phyloP scores from a whole-genome alignment of 2,113 vertebrate species.

The Cariama cristata region DNA sequence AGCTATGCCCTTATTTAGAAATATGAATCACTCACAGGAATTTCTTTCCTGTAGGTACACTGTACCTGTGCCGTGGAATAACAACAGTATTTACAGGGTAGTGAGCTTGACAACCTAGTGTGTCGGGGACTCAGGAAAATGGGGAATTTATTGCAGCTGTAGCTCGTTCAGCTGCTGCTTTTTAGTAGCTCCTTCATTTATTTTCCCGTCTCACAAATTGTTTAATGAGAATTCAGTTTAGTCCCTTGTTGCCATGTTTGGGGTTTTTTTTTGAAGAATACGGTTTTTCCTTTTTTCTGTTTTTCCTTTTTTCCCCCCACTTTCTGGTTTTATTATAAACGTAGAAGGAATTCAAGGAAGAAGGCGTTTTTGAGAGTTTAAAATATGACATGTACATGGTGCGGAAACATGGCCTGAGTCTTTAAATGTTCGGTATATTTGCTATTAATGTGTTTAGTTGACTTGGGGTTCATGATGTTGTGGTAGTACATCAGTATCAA shows the following conservation, averaged over 20 bases:
- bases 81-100: not conserved
- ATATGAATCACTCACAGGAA: not conserved
- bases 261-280: not conserved
- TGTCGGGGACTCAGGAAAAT: not conserved
- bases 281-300: too few species aligned
- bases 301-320: accelerated
- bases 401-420: not conserved
- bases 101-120: not conserved
- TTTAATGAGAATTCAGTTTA: not conserved
- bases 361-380: not conserved
- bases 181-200: not conserved
- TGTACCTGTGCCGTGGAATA: not conserved
- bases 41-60: not conserved
- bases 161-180: not conserved
- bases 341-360: not conserved
- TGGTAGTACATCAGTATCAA: accelerated
- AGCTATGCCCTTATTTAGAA: not conserved
- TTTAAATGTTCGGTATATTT: accelerated
- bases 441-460: not conserved
- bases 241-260: not conserved
- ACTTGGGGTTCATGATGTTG: not conserved
- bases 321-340: not conserved
- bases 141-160: not conserved
- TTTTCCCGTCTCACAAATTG: not conserved
- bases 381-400: too few species aligned